These are phyloP conservation scores for Uloborus diversus DNA, from an alignment of 1,140 invertebrate genomes.

Conservation along the genomic window DNA sequence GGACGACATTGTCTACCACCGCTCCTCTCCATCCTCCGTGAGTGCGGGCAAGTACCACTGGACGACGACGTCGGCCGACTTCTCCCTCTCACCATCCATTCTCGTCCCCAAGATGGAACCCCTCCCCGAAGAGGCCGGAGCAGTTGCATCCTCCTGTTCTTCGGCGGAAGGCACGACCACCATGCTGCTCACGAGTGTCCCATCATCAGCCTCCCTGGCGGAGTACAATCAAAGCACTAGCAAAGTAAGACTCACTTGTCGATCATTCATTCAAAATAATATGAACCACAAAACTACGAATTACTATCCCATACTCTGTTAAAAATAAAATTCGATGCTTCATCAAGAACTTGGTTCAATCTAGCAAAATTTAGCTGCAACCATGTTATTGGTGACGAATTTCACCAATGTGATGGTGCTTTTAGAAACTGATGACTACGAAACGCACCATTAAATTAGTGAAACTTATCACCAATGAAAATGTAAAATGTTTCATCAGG, in stretches of 20 bases:
- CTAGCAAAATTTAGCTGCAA: too few relatives aligned
- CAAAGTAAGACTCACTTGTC: conserved; percentile 68
- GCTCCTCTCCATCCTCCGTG: conserved; percentile 17
- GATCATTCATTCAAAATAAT: not conserved
- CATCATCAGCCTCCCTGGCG: conserved; percentile 77
- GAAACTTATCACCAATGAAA: too few relatives aligned
- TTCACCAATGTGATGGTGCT: too few relatives aligned
- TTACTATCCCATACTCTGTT: too few relatives aligned
- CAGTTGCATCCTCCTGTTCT: not conserved
- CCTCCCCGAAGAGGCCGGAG: not conserved
- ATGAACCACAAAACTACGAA: too few relatives aligned
- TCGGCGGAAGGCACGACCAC: conserved; percentile 21
- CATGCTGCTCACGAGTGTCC: conserved; percentile 6
- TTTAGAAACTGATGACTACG: too few relatives aligned
- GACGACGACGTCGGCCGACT: not conserved
- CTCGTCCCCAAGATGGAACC: conserved; percentile 50
- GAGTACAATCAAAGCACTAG: conserved; percentile 94
- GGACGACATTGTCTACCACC: conserved; percentile 39
- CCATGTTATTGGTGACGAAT: too few relatives aligned
- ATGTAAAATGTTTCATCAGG: too few relatives aligned
- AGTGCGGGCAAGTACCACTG: conserved; percentile 16
- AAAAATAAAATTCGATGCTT: too few relatives aligned
- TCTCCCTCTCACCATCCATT: not conserved
- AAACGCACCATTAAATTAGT: too few relatives aligned
- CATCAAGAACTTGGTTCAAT: too few relatives aligned